Percentiles rank a stretch among this genome's conserved stretches.
Evolutionary conservation across 2,888 invertebrate species (phyloP).

Genomic region (Watsonalla cultraria): DNA sequence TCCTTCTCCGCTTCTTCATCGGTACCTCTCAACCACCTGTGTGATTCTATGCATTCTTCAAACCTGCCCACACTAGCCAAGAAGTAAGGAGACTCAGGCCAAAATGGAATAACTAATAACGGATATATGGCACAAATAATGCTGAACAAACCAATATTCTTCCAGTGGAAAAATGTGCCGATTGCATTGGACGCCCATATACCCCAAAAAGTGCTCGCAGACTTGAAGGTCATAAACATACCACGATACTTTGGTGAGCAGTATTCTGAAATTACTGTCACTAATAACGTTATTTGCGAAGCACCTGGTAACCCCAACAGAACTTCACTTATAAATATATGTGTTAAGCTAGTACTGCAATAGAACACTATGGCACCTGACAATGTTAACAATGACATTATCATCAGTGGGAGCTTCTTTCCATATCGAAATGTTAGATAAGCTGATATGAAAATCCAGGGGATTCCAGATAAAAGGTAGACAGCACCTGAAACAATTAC

Average conservation of each 20-base stretch:
- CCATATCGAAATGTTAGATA: neutral
- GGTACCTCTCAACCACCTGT: conserved; percentile 24
- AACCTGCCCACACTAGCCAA: conserved; percentile 17
- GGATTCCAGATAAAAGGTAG: neutral
- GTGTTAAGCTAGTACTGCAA: neutral
- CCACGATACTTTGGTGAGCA: conserved; percentile 19
- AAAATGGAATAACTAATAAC: conserved; percentile 10
- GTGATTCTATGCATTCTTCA: conserved; percentile 21
- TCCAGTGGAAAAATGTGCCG: conserved; percentile 9
- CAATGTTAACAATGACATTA: neutral
- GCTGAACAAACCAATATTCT: conserved; percentile 16
- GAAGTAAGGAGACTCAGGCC: conserved; percentile 22
- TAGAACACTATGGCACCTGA: neutral
- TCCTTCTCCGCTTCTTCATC: conserved; percentile 16
- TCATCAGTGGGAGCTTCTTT: neutral
- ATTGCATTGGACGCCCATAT: conserved; percentile 16
- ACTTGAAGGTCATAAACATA: conserved; percentile 21
- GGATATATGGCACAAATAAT: conserved; percentile 16
- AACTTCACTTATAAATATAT: neutral
- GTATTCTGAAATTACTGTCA: conserved; percentile 17
- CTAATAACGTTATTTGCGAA: neutral
- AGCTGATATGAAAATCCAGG: neutral
- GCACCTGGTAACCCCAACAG: neutral
- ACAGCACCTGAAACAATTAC: neutral
- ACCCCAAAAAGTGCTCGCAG: conserved; percentile 21